These are phyloP conservation scores for Orthonyx spaldingii DNA, from an alignment of 2,113 vertebrate species.

Conservation along the genomic window DNA sequence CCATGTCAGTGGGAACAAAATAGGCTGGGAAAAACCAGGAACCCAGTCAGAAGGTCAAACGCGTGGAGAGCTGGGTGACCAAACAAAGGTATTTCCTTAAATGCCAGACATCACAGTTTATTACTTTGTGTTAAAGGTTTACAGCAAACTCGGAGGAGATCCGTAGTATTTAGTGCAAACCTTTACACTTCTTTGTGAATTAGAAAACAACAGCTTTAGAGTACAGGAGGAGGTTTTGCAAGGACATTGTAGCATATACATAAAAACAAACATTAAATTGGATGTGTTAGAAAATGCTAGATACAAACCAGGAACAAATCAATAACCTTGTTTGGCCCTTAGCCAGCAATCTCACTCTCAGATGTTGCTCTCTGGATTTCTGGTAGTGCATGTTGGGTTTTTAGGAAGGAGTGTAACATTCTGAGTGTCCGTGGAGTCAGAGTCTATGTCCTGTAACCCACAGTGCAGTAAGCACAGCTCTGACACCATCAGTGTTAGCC, in stretches of 20 bases:
- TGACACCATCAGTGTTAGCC: fast-evolving
- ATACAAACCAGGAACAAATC: not conserved
- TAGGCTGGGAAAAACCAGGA: constrained; percentile 83
- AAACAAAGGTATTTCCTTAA: constrained; percentile 79
- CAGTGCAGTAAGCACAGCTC: not conserved
- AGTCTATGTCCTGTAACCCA: not conserved
- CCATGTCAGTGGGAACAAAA: constrained; percentile 86
- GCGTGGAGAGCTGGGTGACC: constrained; percentile 80
- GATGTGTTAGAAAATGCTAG: not conserved
- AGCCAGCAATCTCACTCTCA: not conserved
- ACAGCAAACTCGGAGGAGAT: not conserved
- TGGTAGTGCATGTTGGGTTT: not conserved
- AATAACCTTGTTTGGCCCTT: not conserved
- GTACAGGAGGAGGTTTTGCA: not conserved
- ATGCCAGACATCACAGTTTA: not conserved
- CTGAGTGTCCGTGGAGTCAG: not conserved
- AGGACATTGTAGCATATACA: not conserved
- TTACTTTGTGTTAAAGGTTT: not conserved
- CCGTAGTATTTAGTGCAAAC: not conserved
- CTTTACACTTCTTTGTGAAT: not conserved
- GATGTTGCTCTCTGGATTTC: not conserved
- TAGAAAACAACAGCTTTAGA: not conserved
- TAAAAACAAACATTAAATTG: not conserved
- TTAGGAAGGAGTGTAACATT: not conserved
- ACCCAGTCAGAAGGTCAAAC: constrained; percentile 73